Conservation (phyloP, 2,888 invertebrate species). For the Amblyjoppa proteus region DNA sequence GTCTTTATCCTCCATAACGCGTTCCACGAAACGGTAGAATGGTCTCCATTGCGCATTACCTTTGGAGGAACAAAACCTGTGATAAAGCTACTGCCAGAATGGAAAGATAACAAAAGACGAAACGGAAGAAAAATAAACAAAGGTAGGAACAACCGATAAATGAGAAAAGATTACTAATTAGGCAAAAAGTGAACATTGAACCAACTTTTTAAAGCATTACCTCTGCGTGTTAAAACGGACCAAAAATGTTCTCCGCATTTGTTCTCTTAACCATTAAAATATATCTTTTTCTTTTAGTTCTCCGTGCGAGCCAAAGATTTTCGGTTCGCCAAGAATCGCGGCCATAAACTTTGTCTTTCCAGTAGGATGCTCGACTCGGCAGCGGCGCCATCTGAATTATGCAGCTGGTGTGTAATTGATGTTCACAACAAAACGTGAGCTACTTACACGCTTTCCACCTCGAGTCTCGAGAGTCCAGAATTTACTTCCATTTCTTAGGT, state of each 20-base stretch:
- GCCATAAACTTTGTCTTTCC: neutral
- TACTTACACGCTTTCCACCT: neutral
- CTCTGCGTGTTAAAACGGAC: too few species aligned
- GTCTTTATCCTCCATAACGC: neutral
- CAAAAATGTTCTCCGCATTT: too few species aligned
- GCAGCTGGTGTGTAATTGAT: neutral
- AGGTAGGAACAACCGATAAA: neutral
- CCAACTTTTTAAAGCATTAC: neutral
- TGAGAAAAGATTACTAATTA: neutral
- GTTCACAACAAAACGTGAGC: conserved; percentile 21
- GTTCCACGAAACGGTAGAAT: neutral
- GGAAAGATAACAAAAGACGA: too few species aligned
- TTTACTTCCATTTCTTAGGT: neutral
- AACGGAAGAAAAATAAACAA: neutral
- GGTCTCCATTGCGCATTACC: neutral
- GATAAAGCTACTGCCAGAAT: too few species aligned
- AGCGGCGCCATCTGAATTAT: neutral
- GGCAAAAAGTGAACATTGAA: neutral
- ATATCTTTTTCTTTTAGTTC: neutral
- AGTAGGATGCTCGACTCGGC: neutral
- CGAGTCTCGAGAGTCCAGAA: neutral
- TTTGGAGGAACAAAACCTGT: neutral
- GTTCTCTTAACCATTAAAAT: neutral
- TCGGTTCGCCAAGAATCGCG: neutral
- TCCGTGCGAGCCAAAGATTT: neutral